These are phyloP conservation scores for Helarctos malayanus DNA, from an alignment of 2,797 vertebrate species.

Conservation along the genomic window DNA sequence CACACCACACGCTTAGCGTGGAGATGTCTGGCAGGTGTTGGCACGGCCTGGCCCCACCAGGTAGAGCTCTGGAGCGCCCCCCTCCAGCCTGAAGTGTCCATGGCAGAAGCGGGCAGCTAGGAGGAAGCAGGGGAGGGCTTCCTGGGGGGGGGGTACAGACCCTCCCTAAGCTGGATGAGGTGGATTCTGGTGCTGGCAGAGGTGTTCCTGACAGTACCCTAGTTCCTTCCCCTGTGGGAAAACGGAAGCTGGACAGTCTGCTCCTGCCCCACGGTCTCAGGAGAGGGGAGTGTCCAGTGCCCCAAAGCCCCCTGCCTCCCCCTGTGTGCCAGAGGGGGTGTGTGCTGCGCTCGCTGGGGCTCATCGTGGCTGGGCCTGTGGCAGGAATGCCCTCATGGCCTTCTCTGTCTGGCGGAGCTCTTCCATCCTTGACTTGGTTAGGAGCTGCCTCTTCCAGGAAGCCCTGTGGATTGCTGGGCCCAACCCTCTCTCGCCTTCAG, in stretches of 20 bases:
- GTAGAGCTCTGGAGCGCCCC: neutral
- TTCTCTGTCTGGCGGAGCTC: neutral
- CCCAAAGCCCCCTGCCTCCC: neutral
- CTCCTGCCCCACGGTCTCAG: neutral
- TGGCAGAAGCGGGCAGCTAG: neutral
- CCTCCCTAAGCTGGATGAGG: too few species aligned
- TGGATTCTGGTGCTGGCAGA: fast-evolving
- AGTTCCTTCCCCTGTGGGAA: neutral
- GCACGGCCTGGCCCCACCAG: neutral
- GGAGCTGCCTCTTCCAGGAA: neutral
- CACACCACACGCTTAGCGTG: fast-evolving
- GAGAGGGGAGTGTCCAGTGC: neutral
- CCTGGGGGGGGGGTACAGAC: fast-evolving
- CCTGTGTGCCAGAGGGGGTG: fast-evolving
- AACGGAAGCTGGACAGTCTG: neutral
- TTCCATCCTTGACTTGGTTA: neutral
- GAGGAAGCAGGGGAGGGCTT: neutral
- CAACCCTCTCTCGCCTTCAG: neutral
- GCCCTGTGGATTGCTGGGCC: neutral
- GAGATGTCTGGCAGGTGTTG: neutral
- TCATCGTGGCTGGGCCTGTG: neutral
- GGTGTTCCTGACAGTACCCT: too few species aligned
- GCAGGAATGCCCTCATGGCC: neutral
- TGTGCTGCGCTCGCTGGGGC: neutral
- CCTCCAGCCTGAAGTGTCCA: neutral